A percentile compares a stretch with the other conserved stretches of the same genome.
phyloP scores from a whole-genome alignment of 1,140 invertebrate species.

The Lepidurus couesii region DNA sequence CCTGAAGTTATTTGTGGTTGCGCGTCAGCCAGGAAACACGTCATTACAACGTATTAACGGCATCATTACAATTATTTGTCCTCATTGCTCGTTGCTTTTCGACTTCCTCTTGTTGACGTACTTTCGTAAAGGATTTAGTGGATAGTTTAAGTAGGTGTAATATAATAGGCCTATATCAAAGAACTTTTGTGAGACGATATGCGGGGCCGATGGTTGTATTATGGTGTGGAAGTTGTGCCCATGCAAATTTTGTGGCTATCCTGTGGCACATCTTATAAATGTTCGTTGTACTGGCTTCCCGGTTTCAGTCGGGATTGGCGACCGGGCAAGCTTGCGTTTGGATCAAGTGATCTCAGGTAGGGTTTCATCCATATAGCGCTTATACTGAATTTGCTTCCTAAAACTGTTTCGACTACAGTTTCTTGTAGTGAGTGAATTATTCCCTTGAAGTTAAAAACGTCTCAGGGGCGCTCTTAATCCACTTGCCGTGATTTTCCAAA shows the following conservation, averaged over 20 bases:
- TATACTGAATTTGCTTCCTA: neutral
- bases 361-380: neutral
- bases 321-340: slow-evolving; percentile 14
- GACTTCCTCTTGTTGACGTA: neutral
- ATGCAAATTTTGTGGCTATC: slow-evolving; percentile 4
- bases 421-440: too few relatives aligned
- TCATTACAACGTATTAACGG: neutral
- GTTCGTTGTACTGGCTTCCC: slow-evolving; percentile 8
- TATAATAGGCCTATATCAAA: neutral
- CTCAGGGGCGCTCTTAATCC: neutral
- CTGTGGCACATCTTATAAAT: slow-evolving; percentile 8
- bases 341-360: slow-evolving; percentile 11
- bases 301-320: slow-evolving; percentile 8
- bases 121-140: neutral
- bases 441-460: neutral
- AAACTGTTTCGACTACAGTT: neutral
- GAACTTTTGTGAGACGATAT: neutral
- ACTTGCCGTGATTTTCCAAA: neutral
- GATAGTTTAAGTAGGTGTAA: neutral
- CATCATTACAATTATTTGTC: neutral
- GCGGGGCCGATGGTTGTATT: neutral
- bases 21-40: slow-evolving; percentile 16
- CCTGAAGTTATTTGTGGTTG: slow-evolving; percentile 7
- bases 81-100: neutral
- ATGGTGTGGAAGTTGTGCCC: neutral